Conservation (phyloP, 2,797 vertebrate genomes). For the Ficedula albicollis region DNA sequence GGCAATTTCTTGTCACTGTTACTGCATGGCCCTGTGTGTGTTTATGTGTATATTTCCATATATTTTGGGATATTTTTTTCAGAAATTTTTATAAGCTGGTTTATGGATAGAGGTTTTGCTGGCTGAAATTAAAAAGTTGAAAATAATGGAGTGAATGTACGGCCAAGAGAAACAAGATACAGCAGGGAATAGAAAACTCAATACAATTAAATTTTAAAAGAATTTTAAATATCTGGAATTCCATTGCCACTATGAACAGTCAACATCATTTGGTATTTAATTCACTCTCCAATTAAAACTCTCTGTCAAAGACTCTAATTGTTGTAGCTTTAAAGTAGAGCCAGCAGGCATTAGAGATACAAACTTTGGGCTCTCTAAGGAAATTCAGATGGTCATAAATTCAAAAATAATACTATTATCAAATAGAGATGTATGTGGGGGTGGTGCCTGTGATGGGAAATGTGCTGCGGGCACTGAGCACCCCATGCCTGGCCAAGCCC, state of each 20-base stretch:
- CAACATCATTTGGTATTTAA: background rate
- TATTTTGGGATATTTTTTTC: background rate
- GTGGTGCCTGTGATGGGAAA: background rate
- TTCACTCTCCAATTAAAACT: background rate
- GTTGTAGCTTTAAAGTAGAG: slow-evolving; percentile 16
- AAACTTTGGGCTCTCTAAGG: background rate
- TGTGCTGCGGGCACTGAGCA: accelerated
- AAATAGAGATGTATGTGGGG: accelerated
- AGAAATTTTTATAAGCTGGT: background rate
- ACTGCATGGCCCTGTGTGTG: background rate
- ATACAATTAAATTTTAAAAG: background rate
- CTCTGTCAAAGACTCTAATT: background rate
- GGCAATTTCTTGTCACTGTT: background rate
- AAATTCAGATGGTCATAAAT: background rate
- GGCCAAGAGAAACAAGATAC: background rate
- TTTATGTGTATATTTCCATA: background rate
- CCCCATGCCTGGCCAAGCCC: background rate
- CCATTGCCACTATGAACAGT: background rate
- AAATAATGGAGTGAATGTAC: background rate
- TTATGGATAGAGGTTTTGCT: background rate
- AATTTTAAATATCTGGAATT: background rate
- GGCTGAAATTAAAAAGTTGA: background rate
- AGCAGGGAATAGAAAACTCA: background rate
- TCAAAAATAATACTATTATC: background rate
- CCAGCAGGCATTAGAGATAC: background rate